These are phyloP conservation scores for Notodonta ziczac DNA, from an alignment of 2,888 invertebrate species.

Conservation along the genomic window DNA sequence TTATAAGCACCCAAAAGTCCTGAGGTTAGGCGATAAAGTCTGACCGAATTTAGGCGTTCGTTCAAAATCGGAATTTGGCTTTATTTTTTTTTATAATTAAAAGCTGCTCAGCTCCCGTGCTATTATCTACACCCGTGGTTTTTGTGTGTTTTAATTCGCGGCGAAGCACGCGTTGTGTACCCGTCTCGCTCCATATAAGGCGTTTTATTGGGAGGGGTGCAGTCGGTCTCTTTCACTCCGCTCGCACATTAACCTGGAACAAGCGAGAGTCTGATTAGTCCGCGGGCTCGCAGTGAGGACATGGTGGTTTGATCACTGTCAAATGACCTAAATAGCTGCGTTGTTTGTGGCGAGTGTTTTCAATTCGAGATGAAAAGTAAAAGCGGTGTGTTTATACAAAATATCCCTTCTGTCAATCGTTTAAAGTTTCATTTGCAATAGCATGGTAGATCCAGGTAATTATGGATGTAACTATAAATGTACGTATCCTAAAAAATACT, in stretches of 20 bases:
- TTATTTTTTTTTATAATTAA: slow-evolving; percentile 27
- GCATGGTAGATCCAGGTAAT: neutral
- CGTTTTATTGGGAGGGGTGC: slow-evolving; percentile 59
- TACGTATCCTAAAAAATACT: too few relatives aligned
- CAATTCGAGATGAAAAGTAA: neutral
- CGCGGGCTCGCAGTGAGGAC: slow-evolving; percentile 10
- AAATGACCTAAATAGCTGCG: slow-evolving; percentile 30
- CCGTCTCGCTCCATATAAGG: slow-evolving; percentile 82
- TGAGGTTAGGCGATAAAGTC: slow-evolving; percentile 46
- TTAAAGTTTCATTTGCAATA: too few relatives aligned
- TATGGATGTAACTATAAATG: neutral
- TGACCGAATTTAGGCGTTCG: slow-evolving; percentile 55
- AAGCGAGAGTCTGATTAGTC: slow-evolving; percentile 56
- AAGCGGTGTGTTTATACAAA: neutral
- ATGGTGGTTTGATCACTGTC: slow-evolving; percentile 23
- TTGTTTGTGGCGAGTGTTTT: slow-evolving; percentile 9
- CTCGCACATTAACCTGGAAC: slow-evolving; percentile 71
- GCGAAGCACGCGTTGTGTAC: slow-evolving; percentile 69
- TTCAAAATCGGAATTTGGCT: slow-evolving; percentile 40
- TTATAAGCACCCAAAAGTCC: slow-evolving; percentile 56
- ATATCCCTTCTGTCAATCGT: neutral
- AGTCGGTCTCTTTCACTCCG: slow-evolving; percentile 62
- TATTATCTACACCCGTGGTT: slow-evolving; percentile 74
- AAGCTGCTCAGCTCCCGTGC: slow-evolving; percentile 45
- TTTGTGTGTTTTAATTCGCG: slow-evolving; percentile 68